A percentile compares a stretch with the other conserved stretches of the same genome.
Conservation (phyloP, 1,140 invertebrate species). For the Drosophila sucinea region DNA sequence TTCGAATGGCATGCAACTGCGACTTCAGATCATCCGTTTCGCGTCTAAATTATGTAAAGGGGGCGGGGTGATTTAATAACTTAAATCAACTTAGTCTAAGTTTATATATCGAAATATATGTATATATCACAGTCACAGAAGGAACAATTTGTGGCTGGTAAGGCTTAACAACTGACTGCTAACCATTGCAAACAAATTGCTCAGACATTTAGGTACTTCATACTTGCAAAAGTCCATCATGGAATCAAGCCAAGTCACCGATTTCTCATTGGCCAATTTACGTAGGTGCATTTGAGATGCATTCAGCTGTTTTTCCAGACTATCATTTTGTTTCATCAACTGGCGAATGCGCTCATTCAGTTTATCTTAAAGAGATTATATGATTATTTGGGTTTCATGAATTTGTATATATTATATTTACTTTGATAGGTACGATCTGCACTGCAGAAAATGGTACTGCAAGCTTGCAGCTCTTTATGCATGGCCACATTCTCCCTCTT, state of each 20-base stretch:
- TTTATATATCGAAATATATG: not conserved
- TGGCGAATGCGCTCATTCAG: constrained; percentile 74
- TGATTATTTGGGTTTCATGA: too few relatives aligned
- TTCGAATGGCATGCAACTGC: constrained; percentile 66
- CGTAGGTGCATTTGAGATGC: constrained; percentile 64
- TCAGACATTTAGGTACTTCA: constrained; percentile 62
- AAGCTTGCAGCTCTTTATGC: constrained; percentile 72
- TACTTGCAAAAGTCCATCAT: constrained; percentile 83
- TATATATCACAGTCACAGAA: constrained; percentile 41
- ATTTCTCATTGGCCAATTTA: constrained; percentile 71
- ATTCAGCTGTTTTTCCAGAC: constrained; percentile 61
- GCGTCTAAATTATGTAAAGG: constrained; percentile 67
- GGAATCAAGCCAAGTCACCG: constrained; percentile 78
- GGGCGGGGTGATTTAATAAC: constrained; percentile 24
- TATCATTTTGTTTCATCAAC: constrained; percentile 62
- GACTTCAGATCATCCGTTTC: constrained; percentile 80
- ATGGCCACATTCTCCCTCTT: constrained; percentile 83
- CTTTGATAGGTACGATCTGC: constrained; percentile 77
- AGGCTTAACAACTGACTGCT: constrained; percentile 56
- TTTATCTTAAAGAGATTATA: constrained; percentile 53
- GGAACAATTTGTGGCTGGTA: constrained; percentile 54
- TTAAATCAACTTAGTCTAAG: constrained; percentile 39
- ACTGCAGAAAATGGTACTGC: constrained; percentile 77
- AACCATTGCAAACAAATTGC: constrained; percentile 47
- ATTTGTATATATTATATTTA: constrained; percentile 14